Percentiles rank a stretch among this genome's conserved stretches.
phyloP scores from a whole-genome alignment of 2,888 invertebrate species.

The Hypercompe scribonia region DNA sequence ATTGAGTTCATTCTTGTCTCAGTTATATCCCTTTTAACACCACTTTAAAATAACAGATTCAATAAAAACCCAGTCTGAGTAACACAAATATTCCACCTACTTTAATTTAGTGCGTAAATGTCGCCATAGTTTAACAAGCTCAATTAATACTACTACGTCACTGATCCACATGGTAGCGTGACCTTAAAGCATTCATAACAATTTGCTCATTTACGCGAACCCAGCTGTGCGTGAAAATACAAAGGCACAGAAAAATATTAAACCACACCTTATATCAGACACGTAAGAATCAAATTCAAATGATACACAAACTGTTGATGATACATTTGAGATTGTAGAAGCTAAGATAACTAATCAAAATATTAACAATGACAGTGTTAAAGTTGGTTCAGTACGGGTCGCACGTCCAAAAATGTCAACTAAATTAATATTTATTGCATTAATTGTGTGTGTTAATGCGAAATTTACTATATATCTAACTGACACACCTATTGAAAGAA shows the following conservation, averaged over 20 bases:
- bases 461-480: conserved; percentile 66
- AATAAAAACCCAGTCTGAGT: conserved; percentile 7
- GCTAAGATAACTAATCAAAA: conserved; percentile 67
- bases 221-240: conserved; percentile 52
- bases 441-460: conserved; percentile 61
- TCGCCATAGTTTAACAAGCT: conserved; percentile 34
- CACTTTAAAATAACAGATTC: conserved; percentile 4
- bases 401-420: conserved; percentile 58
- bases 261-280: conserved; percentile 35
- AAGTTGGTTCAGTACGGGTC: conserved; percentile 50
- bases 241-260: conserved; percentile 25
- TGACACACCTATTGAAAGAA: conserved; percentile 68
- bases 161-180: conserved; percentile 32
- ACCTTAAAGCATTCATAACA: conserved; percentile 67
- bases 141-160: conserved; percentile 36
- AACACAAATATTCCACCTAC: conserved; percentile 16
- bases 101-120: neutral
- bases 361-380: conserved; percentile 61
- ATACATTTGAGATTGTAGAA: conserved; percentile 56
- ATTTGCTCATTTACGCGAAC: conserved; percentile 64
- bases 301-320: conserved; percentile 22
- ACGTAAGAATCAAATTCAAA: conserved; percentile 53
- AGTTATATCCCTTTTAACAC: conserved; percentile 24
- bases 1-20: conserved; percentile 12
- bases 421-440: conserved; percentile 44